Base-by-base conservation (phyloP, 2,888 invertebrate species). In the Drosophila fulvimacula region DNA sequence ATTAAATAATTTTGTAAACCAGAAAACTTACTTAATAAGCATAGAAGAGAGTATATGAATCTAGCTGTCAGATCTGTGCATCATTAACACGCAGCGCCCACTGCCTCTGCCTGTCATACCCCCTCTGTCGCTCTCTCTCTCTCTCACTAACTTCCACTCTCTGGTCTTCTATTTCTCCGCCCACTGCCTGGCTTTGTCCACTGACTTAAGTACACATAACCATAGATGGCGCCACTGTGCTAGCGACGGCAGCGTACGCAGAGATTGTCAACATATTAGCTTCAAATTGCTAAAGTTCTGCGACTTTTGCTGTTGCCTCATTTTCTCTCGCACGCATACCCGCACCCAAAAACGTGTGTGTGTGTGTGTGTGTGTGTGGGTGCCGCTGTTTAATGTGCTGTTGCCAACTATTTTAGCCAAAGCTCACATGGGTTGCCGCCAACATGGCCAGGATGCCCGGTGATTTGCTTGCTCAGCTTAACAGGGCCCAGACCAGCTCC, bases 391-490 rank as follows among this genome's bases (percentile, higher is more conserved):
- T 90, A 90, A 90, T 90, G 81, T 90, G 87, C 78, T 90, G 90
- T 90, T 90, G 90, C 89, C 90, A 90, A 90, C 90, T 90, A 90
- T 90, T 89, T 89, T 81, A 82, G 87, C 90, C 85, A 84, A 85
- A 88, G 87, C 88, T 84, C 83, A 84, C 80, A 84, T 84, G 87
- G 87, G 82, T 78, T 86, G 84, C 78, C 72, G 61, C 60, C 80
- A 83, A 72, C 73, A 78, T 60, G 62, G 67, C 53, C 57, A 38
- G 39, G 42, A 61, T 48, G 73, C 86, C 80, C 82, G 82, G 84
- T 81, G 83, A 83, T 83, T 83, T 83, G 83, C 83, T 83, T 87
- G 83, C 83, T 84, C 72, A 83, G 83, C 87, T 82, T 82, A 82
- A 74, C 82, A 69, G 52, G 69, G 70, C 59, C 74, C 65, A 67